Percentiles rank a stretch among this genome's conserved stretches.
These are phyloP conservation scores for Cryptomyrus ogoouensis DNA, from an alignment of 2,113 vertebrate genomes.

Conservation along the genomic window DNA sequence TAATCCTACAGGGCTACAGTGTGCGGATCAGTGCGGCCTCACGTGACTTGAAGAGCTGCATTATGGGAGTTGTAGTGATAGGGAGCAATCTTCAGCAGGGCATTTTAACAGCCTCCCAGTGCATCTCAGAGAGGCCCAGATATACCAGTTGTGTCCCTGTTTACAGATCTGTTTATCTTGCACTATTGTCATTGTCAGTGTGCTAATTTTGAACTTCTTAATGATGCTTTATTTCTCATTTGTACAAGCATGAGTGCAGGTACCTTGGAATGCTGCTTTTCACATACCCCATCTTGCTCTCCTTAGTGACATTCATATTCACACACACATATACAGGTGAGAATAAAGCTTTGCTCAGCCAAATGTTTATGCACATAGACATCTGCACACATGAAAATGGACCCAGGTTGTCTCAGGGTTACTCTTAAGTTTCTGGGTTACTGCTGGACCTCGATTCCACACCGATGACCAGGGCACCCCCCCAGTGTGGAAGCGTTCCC, in stretches of 20 bases:
- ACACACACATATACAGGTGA: not conserved
- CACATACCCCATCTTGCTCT: not conserved
- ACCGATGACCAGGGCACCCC: not conserved
- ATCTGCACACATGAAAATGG: not conserved
- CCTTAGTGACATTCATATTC: conserved; percentile 1
- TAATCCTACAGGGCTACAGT: not conserved
- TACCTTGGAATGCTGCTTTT: not conserved
- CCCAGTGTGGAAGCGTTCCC: not conserved
- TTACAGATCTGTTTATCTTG: not conserved
- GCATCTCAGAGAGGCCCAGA: not conserved
- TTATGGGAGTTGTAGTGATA: not conserved
- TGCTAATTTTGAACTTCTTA: not conserved
- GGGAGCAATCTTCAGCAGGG: not conserved
- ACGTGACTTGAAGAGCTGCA: not conserved
- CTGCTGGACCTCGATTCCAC: not conserved
- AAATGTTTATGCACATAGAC: not conserved
- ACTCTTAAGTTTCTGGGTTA: not conserved
- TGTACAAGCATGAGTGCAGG: not conserved
- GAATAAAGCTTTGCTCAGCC: not conserved
- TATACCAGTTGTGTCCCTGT: not conserved
- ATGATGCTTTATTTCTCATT: not conserved
- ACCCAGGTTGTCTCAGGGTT: not conserved
- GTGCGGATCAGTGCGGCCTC: not conserved
- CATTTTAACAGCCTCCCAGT: not conserved
- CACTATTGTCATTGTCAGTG: not conserved